Evolutionary conservation across 2,797 vertebrate genomes (phyloP).

Genomic region (Telmatherina bonti): DNA sequence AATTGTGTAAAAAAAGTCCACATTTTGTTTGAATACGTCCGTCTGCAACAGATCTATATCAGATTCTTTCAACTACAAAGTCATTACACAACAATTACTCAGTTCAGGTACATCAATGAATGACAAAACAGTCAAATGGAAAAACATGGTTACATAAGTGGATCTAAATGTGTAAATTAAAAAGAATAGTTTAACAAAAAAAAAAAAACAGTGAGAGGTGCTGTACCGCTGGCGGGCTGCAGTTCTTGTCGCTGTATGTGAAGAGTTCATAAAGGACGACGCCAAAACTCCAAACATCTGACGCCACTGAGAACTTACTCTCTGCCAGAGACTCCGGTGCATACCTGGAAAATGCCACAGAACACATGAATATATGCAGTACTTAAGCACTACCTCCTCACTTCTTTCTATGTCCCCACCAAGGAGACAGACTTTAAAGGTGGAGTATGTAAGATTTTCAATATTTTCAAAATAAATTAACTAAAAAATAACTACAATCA

Average conservation of each 20-base stretch:
- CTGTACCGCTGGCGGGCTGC: constrained; percentile 94
- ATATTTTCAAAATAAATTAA: too few relatives aligned
- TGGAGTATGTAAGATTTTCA: too few relatives aligned
- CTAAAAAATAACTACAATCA: too few relatives aligned
- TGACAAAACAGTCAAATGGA: neutral
- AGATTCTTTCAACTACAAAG: too few relatives aligned
- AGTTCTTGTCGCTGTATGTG: constrained; percentile 94
- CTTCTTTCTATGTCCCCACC: neutral
- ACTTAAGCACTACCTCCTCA: neutral
- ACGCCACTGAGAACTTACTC: constrained; percentile 97
- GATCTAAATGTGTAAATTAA: neutral
- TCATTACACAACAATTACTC: neutral
- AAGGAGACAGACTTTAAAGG: neutral
- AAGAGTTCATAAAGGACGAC: constrained; percentile 98
- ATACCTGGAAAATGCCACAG: constrained; percentile 85
- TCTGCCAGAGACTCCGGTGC: constrained; percentile 96
- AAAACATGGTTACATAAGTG: neutral
- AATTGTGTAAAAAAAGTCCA: neutral
- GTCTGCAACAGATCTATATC: neutral
- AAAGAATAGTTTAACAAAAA: neutral
- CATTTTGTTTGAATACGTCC: constrained; percentile 6
- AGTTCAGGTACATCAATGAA: neutral
- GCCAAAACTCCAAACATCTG: constrained; percentile 98
- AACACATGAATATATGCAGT: neutral
- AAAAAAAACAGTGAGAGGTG: too few relatives aligned